Percentiles rank a stretch among this genome's conserved stretches.
phyloP scores from a whole-genome alignment of 2,888 invertebrate genomes.

The Cosmia pyralina region DNA sequence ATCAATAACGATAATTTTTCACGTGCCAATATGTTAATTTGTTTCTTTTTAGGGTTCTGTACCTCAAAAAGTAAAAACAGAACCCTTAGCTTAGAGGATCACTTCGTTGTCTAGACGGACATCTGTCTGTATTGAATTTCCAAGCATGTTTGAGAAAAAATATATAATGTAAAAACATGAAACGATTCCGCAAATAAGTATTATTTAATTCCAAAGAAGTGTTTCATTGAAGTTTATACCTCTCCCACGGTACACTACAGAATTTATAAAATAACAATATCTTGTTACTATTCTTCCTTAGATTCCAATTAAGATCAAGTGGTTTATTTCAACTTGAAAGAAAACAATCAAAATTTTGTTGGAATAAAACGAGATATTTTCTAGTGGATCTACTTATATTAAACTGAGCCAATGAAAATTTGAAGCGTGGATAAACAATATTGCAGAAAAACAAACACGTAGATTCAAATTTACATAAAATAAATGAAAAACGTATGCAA shows the following conservation, averaged over 20 bases:
- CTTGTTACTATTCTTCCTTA: neutral
- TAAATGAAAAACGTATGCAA: neutral
- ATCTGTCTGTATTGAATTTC: too few relatives aligned
- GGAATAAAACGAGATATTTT: conserved; percentile 3
- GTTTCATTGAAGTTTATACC: too few relatives aligned
- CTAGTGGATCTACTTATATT: neutral
- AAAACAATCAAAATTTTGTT: neutral
- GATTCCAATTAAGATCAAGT: conserved; percentile 5
- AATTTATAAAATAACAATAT: neutral
- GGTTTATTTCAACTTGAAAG: conserved; percentile 4
- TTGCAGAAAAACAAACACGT: neutral
- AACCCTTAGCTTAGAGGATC: too few relatives aligned
- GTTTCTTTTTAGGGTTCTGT: too few relatives aligned
- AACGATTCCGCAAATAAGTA: too few relatives aligned
- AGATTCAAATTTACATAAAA: neutral
- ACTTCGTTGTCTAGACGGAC: too few relatives aligned
- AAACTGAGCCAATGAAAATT: neutral
- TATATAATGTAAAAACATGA: too few relatives aligned
- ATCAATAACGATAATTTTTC: too few relatives aligned
- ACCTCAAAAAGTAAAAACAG: too few relatives aligned
- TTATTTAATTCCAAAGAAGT: too few relatives aligned
- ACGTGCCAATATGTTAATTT: too few relatives aligned
- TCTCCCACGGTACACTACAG: neutral
- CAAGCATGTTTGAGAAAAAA: too few relatives aligned
- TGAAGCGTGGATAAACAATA: neutral